Conservation (phyloP, 2,888 invertebrate species). For the Trissonchulus sp. region DNA sequence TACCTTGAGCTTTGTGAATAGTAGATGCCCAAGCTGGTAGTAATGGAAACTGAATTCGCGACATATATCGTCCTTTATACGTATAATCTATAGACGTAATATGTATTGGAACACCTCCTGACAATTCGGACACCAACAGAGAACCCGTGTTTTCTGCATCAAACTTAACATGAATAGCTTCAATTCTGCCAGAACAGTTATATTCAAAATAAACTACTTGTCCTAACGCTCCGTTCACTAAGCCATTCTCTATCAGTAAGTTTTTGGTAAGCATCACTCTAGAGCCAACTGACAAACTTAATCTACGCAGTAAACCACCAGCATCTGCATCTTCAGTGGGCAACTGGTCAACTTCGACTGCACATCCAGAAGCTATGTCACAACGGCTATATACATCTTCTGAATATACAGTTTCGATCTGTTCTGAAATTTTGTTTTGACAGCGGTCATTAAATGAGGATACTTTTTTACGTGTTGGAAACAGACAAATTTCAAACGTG, state of each 20-base stretch:
- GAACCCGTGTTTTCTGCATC: not conserved
- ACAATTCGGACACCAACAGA: not conserved
- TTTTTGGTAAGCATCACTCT: conserved; percentile 1
- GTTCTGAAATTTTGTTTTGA: not conserved
- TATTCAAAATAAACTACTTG: not conserved
- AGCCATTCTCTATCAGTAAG: not conserved
- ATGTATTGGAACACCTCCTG: not conserved
- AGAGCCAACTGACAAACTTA: conserved; percentile 2
- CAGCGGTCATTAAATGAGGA: not conserved
- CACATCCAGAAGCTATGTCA: not conserved
- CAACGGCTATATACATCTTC: not conserved
- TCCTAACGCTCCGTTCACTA: conserved; percentile 7
- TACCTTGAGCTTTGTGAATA: conserved; percentile 12
- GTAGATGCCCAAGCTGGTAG: conserved; percentile 17
- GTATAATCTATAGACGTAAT: not conserved
- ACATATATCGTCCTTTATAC: not conserved
- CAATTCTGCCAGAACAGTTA: not conserved
- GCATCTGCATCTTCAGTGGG: not conserved
- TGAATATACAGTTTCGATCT: not conserved
- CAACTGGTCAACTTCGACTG: not conserved
- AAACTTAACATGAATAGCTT: conserved; percentile 1
- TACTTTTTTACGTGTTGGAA: not conserved
- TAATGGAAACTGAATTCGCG: conserved; percentile 10
- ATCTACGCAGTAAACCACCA: not conserved
- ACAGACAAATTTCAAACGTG: not conserved